Conservation (phyloP, 2,888 invertebrate species). For the Pecten maximus region DNA sequence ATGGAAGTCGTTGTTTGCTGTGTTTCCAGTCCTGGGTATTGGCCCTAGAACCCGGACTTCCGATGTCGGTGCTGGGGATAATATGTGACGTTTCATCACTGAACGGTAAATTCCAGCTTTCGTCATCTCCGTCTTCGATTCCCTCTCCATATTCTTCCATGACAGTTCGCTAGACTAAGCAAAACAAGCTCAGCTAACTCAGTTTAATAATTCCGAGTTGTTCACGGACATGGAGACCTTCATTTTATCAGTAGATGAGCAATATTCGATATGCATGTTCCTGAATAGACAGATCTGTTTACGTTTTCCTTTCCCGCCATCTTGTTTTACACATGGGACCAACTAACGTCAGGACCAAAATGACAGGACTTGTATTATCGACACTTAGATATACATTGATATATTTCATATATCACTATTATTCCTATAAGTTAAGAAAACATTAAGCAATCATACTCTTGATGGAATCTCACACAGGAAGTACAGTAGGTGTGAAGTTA, state of each 20-base stretch:
- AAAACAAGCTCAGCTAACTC: neutral
- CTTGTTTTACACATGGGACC: neutral
- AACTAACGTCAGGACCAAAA: neutral
- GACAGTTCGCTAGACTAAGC: neutral
- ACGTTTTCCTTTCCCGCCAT: neutral
- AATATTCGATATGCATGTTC: neutral
- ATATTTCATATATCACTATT: too few species aligned
- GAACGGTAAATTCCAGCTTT: neutral
- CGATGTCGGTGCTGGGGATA: neutral
- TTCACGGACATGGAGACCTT: neutral
- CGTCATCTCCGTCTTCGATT: neutral
- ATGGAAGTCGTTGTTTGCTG: neutral
- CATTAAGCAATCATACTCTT: too few species aligned
- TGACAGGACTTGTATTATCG: too few species aligned
- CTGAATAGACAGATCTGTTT: neutral
- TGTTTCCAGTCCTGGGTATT: neutral
- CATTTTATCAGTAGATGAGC: neutral
- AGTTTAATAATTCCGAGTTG: neutral
- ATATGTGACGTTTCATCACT: neutral
- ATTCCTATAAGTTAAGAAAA: too few species aligned
- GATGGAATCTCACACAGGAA: too few species aligned
- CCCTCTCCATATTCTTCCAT: neutral
- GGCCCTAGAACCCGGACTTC: neutral
- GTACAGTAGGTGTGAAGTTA: too few species aligned
- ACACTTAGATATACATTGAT: too few species aligned